Conservation (phyloP, 2,888 invertebrate genomes). For the Melitaea athalia region DNA sequence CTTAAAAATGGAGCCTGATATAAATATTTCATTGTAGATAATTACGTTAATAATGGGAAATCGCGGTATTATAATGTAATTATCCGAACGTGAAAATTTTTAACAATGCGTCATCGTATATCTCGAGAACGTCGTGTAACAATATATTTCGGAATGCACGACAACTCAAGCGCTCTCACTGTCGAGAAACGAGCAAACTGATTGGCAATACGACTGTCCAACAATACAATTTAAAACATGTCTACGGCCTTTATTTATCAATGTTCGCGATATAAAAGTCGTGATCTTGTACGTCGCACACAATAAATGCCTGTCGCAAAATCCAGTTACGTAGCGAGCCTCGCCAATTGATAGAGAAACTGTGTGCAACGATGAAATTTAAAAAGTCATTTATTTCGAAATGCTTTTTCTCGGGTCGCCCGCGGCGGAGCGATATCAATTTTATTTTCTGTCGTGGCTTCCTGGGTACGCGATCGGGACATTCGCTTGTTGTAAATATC, state of each 20-base stretch:
- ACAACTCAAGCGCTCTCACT: conserved; percentile 19
- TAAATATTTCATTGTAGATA: conserved; percentile 17
- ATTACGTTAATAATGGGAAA: conserved; percentile 17
- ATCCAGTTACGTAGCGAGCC: conserved; percentile 79
- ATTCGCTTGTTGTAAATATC: conserved; percentile 40
- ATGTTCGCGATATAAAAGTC: conserved; percentile 67
- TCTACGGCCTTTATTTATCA: conserved; percentile 56
- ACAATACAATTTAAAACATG: conserved; percentile 49
- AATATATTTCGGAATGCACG: conserved; percentile 24
- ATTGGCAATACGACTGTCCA: conserved; percentile 38
- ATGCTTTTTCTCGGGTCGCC: conserved; percentile 80
- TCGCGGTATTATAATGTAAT: conserved; percentile 20
- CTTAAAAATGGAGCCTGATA: conserved; percentile 4
- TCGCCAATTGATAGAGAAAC: conserved; percentile 82
- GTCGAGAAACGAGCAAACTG: conserved; percentile 21
- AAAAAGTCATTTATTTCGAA: conserved; percentile 83
- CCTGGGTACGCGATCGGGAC: conserved; percentile 48
- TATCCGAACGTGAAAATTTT: conserved; percentile 21
- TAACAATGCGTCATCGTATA: conserved; percentile 24
- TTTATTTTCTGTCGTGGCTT: conserved; percentile 78
- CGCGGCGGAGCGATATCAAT: conserved; percentile 78
- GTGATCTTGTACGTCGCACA: conserved; percentile 73
- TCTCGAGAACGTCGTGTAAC: conserved; percentile 18
- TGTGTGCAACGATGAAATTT: conserved; percentile 83
- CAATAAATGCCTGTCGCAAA: conserved; percentile 78